Evolutionary conservation across 2,888 invertebrate species (phyloP).

Genomic region (Hanleya hanleyi): DNA sequence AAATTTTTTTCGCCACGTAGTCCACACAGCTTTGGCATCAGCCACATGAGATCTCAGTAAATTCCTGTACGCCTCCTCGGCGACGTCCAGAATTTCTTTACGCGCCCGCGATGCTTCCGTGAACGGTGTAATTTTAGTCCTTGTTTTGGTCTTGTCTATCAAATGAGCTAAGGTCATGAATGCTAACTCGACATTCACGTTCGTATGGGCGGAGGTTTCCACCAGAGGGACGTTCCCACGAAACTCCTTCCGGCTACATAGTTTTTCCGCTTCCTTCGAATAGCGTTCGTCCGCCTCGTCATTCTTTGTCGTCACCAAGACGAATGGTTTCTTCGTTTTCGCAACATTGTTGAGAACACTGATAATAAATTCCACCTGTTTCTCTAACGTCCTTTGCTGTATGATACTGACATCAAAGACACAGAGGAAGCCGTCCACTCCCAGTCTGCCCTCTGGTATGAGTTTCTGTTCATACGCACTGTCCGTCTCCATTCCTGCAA

Average conservation of each 20-base stretch:
- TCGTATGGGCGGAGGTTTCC: constrained; percentile 96
- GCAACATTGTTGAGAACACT: constrained; percentile 85
- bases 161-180: constrained; percentile 90
- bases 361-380: constrained; percentile 83
- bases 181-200: constrained; percentile 95
- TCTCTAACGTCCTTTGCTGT: constrained; percentile 91
- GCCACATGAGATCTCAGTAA: constrained; percentile 86
- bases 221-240: constrained; percentile 86
- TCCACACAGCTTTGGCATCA: constrained; percentile 83
- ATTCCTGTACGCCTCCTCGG: constrained; percentile 91
- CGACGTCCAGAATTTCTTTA: constrained; percentile 90
- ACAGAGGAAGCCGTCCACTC: constrained; percentile 95
- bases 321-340: constrained; percentile 95
- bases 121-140: constrained; percentile 78
- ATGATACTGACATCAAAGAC: constrained; percentile 97
- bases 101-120: constrained; percentile 89
- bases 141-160: constrained; percentile 90
- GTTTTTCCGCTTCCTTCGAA: constrained; percentile 85
- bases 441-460: constrained; percentile 86
- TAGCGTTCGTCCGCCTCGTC: constrained; percentile 89
- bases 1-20: constrained; percentile 83
- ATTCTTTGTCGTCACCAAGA: constrained; percentile 95
- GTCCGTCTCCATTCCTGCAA: constrained; percentile 91
- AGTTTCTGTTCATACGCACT: constrained; percentile 94
- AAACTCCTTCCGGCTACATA: constrained; percentile 92